Evolutionary conservation across 1,140 invertebrate genomes (phyloP).

Genomic region (Drosophila dunni): DNA sequence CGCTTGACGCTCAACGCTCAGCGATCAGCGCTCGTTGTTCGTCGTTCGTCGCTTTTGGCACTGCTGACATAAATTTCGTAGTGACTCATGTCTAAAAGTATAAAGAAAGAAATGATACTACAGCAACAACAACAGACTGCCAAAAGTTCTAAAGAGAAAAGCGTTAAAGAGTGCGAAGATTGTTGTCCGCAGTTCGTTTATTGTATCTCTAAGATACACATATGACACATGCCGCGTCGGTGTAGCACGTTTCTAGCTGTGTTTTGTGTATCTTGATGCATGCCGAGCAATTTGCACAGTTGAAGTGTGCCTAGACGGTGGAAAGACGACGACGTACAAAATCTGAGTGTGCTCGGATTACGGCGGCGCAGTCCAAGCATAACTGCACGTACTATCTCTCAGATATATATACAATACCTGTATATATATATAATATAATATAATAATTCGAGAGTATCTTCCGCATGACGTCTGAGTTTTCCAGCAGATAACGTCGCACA

Average conservation of each 20-base stretch:
- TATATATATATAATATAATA: constrained; percentile 11
- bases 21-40: not conserved
- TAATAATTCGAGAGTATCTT: constrained; percentile 59
- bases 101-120: constrained; percentile 22
- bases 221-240: constrained; percentile 68
- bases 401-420: constrained; percentile 14
- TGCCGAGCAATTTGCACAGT: constrained; percentile 75
- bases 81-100: constrained; percentile 71
- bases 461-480: constrained; percentile 67
- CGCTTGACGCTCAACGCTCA: constrained; percentile 6
- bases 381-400: constrained; percentile 74
- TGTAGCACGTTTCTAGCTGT: constrained; percentile 68
- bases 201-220: constrained; percentile 63
- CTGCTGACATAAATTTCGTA: constrained; percentile 81
- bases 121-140: not conserved
- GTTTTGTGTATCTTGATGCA: constrained; percentile 61
- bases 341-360: constrained; percentile 61
- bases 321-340: constrained; percentile 67
- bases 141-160: constrained; percentile 12
- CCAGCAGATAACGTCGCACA: not conserved
- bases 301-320: constrained; percentile 82
- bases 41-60: constrained; percentile 69
- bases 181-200: constrained; percentile 21
- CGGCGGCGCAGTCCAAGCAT: constrained; percentile 66
- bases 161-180: constrained; percentile 2